phyloP scores from a whole-genome alignment of 2,888 invertebrate genomes.

The Acrobasis consociella region DNA sequence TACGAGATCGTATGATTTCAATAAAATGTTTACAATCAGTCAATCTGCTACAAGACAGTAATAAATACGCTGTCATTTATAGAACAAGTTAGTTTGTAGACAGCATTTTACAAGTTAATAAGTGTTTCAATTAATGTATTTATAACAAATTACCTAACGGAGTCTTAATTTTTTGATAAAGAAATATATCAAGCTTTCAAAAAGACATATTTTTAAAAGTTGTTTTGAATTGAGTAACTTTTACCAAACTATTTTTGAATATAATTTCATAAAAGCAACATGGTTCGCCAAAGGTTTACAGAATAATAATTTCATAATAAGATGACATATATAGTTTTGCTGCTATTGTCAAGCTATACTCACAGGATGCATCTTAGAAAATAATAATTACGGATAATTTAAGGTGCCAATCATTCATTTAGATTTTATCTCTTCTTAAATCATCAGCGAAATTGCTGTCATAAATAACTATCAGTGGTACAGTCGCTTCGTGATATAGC shows the following conservation, averaged over 20 bases:
- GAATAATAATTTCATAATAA: too few relatives aligned
- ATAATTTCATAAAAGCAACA: too few relatives aligned
- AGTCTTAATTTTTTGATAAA: too few relatives aligned
- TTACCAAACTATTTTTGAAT: too few relatives aligned
- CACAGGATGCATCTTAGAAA: too few relatives aligned
- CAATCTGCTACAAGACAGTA: constrained; percentile 9
- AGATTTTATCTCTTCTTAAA: constrained; percentile 5
- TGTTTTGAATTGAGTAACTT: too few relatives aligned
- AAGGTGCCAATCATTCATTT: constrained; percentile 1
- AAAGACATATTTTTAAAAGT: too few relatives aligned
- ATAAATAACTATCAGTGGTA: constrained; percentile 35
- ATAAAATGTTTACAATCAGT: constrained; percentile 4
- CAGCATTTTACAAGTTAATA: constrained; percentile 1
- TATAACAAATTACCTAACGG: too few relatives aligned
- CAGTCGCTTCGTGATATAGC: constrained; percentile 49
- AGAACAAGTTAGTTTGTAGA: neutral
- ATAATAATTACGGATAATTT: neutral
- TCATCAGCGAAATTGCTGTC: constrained; percentile 23
- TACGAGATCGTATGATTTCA: constrained; percentile 8
- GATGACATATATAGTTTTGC: too few relatives aligned
- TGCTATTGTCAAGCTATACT: too few relatives aligned
- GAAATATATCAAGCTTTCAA: too few relatives aligned
- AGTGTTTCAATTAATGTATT: neutral
- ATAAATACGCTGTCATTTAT: constrained; percentile 9
- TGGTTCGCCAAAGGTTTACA: too few relatives aligned